A percentile compares a stretch with the other conserved stretches of the same genome.
Evolutionary conservation across 1,140 invertebrate genomes (phyloP).

Genomic region (Gonatopus flavifemur): DNA sequence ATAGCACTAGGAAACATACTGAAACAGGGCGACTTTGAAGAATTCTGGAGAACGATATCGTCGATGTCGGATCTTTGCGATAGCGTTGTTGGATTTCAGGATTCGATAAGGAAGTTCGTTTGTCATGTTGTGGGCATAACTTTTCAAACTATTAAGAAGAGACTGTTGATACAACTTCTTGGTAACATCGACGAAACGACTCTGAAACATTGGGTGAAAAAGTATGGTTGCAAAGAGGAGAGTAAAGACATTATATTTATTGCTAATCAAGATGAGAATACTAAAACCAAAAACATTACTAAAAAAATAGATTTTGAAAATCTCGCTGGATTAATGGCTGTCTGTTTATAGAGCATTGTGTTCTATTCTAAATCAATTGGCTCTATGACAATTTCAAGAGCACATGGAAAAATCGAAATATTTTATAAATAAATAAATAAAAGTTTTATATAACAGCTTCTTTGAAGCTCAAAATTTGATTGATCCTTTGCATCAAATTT

Average conservation of each 20-base stretch:
- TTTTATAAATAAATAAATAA: too few relatives aligned
- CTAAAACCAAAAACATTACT: conserved; percentile 98
- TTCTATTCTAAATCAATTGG: too few relatives aligned
- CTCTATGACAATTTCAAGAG: too few relatives aligned
- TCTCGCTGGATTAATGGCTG: conserved; percentile 86
- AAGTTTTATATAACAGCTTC: too few relatives aligned
- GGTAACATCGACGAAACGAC: conserved; percentile 84
- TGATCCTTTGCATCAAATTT: too few relatives aligned
- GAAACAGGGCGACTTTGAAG: conserved; percentile 90
- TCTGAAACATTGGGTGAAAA: conserved; percentile 89
- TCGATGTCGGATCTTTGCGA: conserved; percentile 72
- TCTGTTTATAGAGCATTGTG: conserved; percentile 67
- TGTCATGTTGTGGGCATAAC: conserved; percentile 97
- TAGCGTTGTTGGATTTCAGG: conserved; percentile 87
- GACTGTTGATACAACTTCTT: conserved; percentile 78
- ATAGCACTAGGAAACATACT: conserved; percentile 87
- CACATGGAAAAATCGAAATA: too few relatives aligned
- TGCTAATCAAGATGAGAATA: conserved; percentile 93
- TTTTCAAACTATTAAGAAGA: conserved; percentile 90
- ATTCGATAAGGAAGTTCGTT: conserved; percentile 96
- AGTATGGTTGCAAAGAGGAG: conserved; percentile 89
- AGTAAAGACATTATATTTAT: conserved; percentile 79
- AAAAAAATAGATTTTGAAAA: conserved; percentile 98
- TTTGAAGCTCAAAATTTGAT: too few relatives aligned
- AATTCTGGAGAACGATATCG: conserved; percentile 82